phyloP scores from a whole-genome alignment of 2,888 invertebrate genomes.

The Trissolcus japonicus region DNA sequence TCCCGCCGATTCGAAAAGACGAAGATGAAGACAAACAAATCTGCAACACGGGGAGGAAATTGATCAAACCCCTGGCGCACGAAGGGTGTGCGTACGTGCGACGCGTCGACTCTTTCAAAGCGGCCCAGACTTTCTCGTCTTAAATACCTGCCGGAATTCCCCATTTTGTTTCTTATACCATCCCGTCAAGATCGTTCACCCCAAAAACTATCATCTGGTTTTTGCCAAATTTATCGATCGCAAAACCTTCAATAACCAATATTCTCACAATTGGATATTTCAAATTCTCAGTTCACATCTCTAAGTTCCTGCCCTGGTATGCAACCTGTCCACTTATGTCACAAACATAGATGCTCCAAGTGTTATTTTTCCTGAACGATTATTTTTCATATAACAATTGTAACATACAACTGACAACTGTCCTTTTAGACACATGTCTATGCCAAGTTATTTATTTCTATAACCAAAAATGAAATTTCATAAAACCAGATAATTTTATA shows the following conservation, averaged over 20 bases:
- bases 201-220: constrained; percentile 25
- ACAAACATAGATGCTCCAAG: too few species aligned
- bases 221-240: constrained; percentile 8
- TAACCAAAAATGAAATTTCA: too few species aligned
- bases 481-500: too few species aligned
- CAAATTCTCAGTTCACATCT: too few species aligned
- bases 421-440: too few species aligned
- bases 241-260: constrained; percentile 1
- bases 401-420: too few species aligned
- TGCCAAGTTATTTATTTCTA: too few species aligned
- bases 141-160: constrained; percentile 23
- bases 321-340: too few species aligned
- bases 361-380: too few species aligned
- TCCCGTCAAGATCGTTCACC: constrained; percentile 1
- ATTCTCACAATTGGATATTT: neutral
- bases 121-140: constrained; percentile 15
- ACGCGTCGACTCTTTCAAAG: constrained; percentile 27
- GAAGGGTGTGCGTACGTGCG: constrained; percentile 26
- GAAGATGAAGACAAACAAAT: constrained; percentile 58
- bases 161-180: constrained; percentile 8
- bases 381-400: too few species aligned
- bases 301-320: too few species aligned
- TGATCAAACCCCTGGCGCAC: constrained; percentile 62
- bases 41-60: constrained; percentile 62
- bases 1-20: constrained; percentile 40